Conservation (phyloP, 2,888 invertebrate species). For the Lepidonotus clava region DNA sequence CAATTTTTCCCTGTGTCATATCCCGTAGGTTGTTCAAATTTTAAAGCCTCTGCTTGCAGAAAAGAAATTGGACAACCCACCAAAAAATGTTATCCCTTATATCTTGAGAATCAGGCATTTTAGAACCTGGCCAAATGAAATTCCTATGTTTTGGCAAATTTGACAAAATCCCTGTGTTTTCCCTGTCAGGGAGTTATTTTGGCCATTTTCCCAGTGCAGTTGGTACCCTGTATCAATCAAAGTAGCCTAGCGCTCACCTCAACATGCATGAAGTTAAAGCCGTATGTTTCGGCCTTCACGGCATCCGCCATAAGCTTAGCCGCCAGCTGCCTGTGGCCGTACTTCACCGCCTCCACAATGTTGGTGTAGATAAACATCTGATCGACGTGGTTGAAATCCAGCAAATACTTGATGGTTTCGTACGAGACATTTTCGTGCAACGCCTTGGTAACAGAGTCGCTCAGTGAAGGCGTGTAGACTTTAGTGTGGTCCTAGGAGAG, state of each 20-base stretch:
- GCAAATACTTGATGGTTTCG: not conserved
- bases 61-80: too few relatives aligned
- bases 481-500: not conserved
- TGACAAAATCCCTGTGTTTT: too few relatives aligned
- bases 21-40: too few relatives aligned
- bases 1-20: too few relatives aligned
- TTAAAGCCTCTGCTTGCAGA: too few relatives aligned
- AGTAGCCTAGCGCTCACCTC: slow-evolving; percentile 54
- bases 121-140: too few relatives aligned
- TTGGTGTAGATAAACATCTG: slow-evolving; percentile 55
- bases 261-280: slow-evolving; percentile 73
- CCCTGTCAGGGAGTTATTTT: too few relatives aligned
- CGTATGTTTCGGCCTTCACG: slow-evolving; percentile 70
- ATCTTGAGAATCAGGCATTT: too few relatives aligned
- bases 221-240: too few relatives aligned
- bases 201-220: too few relatives aligned
- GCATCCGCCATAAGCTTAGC: slow-evolving; percentile 78
- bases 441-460: not conserved
- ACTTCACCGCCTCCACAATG: slow-evolving; percentile 78
- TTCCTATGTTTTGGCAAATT: not conserved
- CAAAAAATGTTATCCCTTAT: too few relatives aligned
- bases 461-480: not conserved
- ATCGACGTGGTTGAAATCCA: not conserved
- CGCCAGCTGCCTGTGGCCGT: slow-evolving; percentile 81
- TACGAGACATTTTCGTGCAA: not conserved